Percentiles rank a stretch among this genome's conserved stretches.
Conservation (phyloP, 2,113 vertebrate genomes). For the Mandrillus leucophaeus region DNA sequence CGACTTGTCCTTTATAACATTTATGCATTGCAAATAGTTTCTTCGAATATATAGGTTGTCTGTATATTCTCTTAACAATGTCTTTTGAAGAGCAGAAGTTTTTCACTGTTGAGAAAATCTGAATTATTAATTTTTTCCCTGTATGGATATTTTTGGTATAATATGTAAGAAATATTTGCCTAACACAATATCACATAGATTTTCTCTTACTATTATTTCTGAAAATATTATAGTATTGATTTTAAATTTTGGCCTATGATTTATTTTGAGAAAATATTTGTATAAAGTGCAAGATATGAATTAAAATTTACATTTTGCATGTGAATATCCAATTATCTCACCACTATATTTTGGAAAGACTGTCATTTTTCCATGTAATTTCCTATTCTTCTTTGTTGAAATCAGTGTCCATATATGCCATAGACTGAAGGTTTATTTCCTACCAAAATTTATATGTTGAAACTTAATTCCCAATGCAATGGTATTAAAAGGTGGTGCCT, state of each 20-base stretch:
- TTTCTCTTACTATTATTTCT: background rate
- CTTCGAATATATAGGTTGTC: background rate
- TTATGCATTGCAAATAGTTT: background rate
- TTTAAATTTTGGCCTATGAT: background rate
- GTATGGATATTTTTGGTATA: background rate
- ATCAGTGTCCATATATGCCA: background rate
- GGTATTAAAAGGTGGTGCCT: background rate
- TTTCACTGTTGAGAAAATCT: background rate
- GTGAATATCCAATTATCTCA: background rate
- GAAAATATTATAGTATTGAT: background rate
- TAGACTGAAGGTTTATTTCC: background rate
- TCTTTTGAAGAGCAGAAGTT: background rate
- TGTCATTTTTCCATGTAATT: background rate
- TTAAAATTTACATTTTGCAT: background rate
- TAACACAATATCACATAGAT: background rate
- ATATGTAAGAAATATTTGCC: background rate
- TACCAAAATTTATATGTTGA: background rate
- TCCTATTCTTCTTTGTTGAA: background rate
- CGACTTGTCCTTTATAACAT: background rate
- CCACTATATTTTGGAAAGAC: background rate
- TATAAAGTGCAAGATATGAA: background rate
- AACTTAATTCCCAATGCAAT: background rate
- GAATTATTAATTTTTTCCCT: background rate
- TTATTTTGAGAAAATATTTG: background rate
- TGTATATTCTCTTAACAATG: background rate